Evolutionary conservation across 23 tunicate genomes (phyloP).

Genomic region (Trididemnum miniatum): DNA sequence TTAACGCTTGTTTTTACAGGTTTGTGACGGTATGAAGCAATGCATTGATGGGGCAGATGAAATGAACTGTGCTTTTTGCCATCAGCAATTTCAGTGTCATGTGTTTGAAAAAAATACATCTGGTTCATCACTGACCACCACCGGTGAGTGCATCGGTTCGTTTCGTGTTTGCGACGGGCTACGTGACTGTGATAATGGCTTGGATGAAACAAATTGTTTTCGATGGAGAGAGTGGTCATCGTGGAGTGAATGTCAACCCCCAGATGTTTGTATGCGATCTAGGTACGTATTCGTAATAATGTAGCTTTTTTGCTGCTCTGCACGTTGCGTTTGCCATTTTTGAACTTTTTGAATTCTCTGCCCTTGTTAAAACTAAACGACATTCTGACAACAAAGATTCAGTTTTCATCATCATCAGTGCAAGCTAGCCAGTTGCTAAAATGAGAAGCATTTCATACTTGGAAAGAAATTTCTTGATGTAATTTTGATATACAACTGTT

Average conservation of each 20-base stretch:
- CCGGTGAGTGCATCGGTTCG: slow-evolving; percentile 71
- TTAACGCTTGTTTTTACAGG: slow-evolving; percentile 43
- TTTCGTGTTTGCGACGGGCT: slow-evolving; percentile 81
- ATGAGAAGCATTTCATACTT: too few species aligned
- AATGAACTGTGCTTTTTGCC: slow-evolving; percentile 69
- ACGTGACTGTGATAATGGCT: slow-evolving; percentile 46
- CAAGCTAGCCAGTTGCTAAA: too few species aligned
- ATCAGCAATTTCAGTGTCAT: slow-evolving; percentile 69
- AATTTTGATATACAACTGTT: too few species aligned
- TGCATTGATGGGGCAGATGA: slow-evolving; percentile 91
- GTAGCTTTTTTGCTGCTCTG: too few species aligned
- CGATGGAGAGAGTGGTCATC: slow-evolving; percentile 71
- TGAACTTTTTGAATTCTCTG: too few species aligned
- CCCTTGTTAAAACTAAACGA: too few species aligned
- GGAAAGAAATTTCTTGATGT: too few species aligned
- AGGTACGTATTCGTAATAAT: too few species aligned
- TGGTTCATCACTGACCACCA: slow-evolving; percentile 36
- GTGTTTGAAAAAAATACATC: slow-evolving; percentile 28
- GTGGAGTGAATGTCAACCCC: slow-evolving; percentile 67
- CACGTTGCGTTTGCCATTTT: too few species aligned
- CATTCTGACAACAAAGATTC: too few species aligned
- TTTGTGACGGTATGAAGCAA: slow-evolving; percentile 81
- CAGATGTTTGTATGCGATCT: slow-evolving; percentile 40
- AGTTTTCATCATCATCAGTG: too few species aligned
- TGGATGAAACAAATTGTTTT: slow-evolving; percentile 61